Conservation (phyloP, 2,888 invertebrate species). For the Stenurella melanura region DNA sequence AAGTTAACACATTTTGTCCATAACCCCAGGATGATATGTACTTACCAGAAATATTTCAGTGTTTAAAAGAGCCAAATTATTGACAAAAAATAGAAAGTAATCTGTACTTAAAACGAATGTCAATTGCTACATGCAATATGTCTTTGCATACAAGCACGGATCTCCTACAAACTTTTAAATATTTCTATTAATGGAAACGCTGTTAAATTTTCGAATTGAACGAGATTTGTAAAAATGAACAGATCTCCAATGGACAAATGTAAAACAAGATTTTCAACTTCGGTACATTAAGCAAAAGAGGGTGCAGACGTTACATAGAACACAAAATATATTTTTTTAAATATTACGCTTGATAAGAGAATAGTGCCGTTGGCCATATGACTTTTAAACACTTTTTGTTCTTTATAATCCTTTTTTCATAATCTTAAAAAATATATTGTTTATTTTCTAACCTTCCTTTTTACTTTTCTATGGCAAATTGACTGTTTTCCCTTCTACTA, state of each 20-base stretch:
- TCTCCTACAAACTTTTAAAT: no score
- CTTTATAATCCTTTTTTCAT: neutral
- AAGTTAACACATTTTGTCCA: neutral
- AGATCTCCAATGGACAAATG: neutral
- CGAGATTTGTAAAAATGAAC: neutral
- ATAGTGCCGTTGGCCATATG: neutral
- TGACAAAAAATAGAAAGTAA: no score
- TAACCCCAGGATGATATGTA: neutral
- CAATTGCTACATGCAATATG: no score
- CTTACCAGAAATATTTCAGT: no score
- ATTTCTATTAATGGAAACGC: no score
- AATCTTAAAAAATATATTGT: neutral
- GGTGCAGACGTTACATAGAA: neutral
- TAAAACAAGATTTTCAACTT: neutral
- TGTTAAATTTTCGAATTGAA: no score
- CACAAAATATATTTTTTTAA: neutral
- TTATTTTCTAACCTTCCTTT: neutral
- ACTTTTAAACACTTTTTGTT: neutral
- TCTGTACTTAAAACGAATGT: no score
- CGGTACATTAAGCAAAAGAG: neutral
- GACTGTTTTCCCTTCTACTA: conserved; percentile 48
- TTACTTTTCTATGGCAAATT: conserved; percentile 32
- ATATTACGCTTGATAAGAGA: neutral
- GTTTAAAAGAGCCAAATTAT: no score
- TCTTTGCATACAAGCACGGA: no score